A percentile compares a stretch with the other conserved stretches of the same genome.
Evolutionary conservation across 1,140 invertebrate species (phyloP).

Genomic region (Galendromus occidentalis): DNA sequence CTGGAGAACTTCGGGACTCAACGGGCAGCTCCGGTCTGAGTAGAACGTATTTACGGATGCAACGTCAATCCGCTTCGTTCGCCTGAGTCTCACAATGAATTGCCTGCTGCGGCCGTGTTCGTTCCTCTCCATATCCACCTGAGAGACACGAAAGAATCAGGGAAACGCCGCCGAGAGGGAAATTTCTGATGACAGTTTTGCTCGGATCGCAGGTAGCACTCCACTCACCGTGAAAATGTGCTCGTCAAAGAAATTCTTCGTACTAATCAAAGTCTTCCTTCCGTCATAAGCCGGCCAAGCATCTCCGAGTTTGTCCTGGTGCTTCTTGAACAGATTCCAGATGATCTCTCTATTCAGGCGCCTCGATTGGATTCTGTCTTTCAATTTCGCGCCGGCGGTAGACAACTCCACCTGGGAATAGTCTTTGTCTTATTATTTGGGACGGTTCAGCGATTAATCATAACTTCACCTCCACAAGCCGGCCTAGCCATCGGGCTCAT

Average conservation of each 20-base stretch:
- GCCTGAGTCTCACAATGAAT: neutral
- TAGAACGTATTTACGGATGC: neutral
- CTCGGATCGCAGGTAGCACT: neutral
- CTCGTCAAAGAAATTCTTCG: neutral
- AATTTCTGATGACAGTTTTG: too few species aligned
- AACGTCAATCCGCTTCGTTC: neutral
- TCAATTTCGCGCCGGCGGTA: neutral
- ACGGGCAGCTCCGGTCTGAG: neutral
- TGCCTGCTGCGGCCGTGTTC: neutral
- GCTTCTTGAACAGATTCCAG: neutral
- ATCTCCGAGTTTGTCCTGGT: neutral
- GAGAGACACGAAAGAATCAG: too few species aligned
- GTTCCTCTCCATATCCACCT: too few species aligned
- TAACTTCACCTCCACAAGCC: too few species aligned
- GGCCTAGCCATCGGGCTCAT: too few species aligned
- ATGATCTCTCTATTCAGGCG: neutral
- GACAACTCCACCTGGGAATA: slow-evolving; percentile 1
- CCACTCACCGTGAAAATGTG: too few species aligned
- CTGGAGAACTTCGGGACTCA: neutral
- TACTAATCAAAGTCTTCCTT: neutral
- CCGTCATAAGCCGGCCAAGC: neutral
- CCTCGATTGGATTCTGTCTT: neutral
- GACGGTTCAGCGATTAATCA: too few species aligned
- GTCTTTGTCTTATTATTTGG: too few species aligned
- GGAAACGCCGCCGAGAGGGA: too few species aligned